Evolutionary conservation across 2,888 invertebrate genomes (phyloP), one percentile per base, ranked within the genome.

Genomic region (Cryptosula pallasiana): DNA sequence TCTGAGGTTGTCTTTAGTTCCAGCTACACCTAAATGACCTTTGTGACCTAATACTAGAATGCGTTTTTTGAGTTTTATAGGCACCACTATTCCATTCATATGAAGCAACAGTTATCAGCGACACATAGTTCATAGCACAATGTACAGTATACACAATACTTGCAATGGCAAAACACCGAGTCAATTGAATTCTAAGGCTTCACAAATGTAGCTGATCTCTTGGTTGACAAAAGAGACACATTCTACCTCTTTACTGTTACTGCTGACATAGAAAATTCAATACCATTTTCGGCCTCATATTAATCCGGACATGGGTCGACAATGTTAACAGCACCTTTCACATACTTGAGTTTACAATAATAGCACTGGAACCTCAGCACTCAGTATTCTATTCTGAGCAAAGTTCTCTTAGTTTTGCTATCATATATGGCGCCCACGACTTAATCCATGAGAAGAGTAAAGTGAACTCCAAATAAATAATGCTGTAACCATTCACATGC

Each of bases 361-460:
- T 77, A 76, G 20, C 72, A 75, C 69, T 72, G 75, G 29, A 78
- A 58, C 23, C 75, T 35, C 34, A 78, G 72, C 23, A 72, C 72
- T 75, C 75, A 77, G 25, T 77, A 55, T 72, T 77, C 76, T 23
- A 78, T 76, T 3, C 77, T 72, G 55, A 75, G 63, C 36, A 74
- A 76, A n/a, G 75, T 75, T 69, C 73, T 74, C 35, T 35, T 75
- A 69, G 35, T 69, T 55, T 0, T 55, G 55, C 29, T 69, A 71
- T 32, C 55, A 35, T 34, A 57, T 5, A 57, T 57, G 13, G n/a
- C 57, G 3, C n/a, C 57, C 55, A 76, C n/a, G 16, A 75, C 75
- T 54, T 77, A 76, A 69, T 74, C 76, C n/a, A 73, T 75, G 32
- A 72, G 5, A 25, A 77, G 54, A 20, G 36, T 71, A 69, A 76